Evolutionary conservation across 2,888 invertebrate species (phyloP), one percentile per base, ranked within the genome.

Genomic region (Acleris literana): DNA sequence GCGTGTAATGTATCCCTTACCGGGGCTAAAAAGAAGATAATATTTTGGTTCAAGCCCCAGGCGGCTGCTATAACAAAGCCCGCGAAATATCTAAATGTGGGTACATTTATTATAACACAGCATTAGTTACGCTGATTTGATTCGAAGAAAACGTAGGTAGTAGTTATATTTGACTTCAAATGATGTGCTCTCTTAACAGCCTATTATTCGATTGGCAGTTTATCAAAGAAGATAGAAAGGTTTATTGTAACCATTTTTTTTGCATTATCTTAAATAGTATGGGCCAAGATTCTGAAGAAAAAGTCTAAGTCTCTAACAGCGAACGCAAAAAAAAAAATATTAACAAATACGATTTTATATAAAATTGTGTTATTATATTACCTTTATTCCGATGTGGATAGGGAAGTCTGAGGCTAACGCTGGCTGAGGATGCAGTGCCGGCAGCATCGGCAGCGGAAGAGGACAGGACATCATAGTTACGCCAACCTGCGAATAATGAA

Each of bases 391-490:
- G 76, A 94, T 94, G 83, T 94, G 94, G 68, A 94, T 94, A 72
- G 93, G 94, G 82, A 92, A 94, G 89, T 93, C 94, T 77, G 94
- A 93, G 74, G 92, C 93, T 82, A 92, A 87, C 72, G 93, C 93
- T 80, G 93, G 93, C 86, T 90, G 93, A 64, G 90, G 93, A 76
- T 94, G 94, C 72, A 94, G 87, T 74, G 94, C 93, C 90, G 93
- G 92, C 86, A 94, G 86, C 75, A 94, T 93, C 91, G 94, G 94
- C 90, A 94, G 92, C 76, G 94, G 94, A 71, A 94, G 86, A 77
- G 94, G 94, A 87, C 94, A 94, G 93, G 94, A 94, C 94, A 94
- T 94, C 94, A 94, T 94, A 89, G 83, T 80, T 92, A 90, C 88
- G 86, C 91, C 89, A 87, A 92, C 88, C 93, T 93, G 81, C 0